Conservation (phyloP, 2,797 vertebrate genomes). For the Labroides dimidiatus region DNA sequence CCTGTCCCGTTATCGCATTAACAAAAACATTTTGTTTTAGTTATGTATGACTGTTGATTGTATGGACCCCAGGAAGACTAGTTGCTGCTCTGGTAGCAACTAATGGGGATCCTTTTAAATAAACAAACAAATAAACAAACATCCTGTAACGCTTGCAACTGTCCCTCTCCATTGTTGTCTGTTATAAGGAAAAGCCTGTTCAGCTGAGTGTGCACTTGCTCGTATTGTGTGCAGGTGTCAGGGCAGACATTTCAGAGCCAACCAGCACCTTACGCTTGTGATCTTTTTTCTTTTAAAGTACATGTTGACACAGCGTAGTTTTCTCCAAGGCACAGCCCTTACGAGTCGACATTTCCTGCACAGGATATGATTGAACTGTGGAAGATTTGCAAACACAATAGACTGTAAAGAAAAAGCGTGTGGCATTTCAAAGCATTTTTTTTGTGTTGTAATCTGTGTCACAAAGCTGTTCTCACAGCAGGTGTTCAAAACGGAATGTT, state of each 20-base stretch:
- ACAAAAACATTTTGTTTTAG: too few species aligned
- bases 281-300: constrained; percentile 29
- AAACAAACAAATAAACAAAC: too few species aligned
- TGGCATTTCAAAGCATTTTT: background rate
- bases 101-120: too few species aligned
- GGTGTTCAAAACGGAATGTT: constrained; percentile 6
- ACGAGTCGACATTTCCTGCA: background rate
- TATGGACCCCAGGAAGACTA: too few species aligned
- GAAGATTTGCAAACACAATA: background rate
- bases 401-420: background rate
- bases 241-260: constrained; percentile 46
- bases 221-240: constrained; percentile 39
- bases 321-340: too few species aligned
- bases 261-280: constrained; percentile 37
- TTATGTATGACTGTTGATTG: too few species aligned
- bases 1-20: constrained; percentile 28
- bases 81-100: too few species aligned
- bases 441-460: background rate
- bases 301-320: background rate
- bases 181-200: background rate
- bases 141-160: constrained; percentile 40
- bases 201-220: background rate
- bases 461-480: background rate
- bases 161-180: constrained; percentile 38
- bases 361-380: too few species aligned